Evolutionary conservation across 2,113 vertebrate species (phyloP).

Genomic region (Sakesphorus luctuosus): DNA sequence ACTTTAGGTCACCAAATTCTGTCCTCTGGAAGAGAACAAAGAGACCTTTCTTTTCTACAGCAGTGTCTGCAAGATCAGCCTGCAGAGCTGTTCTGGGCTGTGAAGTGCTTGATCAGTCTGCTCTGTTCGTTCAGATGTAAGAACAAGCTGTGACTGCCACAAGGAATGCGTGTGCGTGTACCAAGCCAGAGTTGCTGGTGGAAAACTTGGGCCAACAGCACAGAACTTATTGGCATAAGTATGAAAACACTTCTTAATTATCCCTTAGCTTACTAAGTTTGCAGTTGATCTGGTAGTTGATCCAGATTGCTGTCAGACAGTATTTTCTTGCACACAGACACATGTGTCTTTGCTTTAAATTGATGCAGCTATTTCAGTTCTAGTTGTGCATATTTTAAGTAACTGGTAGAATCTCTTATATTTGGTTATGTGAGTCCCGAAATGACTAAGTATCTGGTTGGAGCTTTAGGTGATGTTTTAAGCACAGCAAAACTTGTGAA

Average conservation of each 20-base stretch:
- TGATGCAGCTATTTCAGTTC: constrained; percentile 29
- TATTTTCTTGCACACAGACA: constrained; percentile 60
- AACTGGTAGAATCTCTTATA: background rate
- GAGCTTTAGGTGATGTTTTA: background rate
- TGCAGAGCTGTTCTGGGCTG: background rate
- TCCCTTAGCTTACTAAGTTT: constrained; percentile 60
- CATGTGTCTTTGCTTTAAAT: constrained; percentile 63
- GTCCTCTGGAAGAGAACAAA: background rate
- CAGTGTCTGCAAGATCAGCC: background rate
- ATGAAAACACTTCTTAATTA: background rate
- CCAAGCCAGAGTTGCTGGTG: background rate
- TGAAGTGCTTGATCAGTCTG: background rate
- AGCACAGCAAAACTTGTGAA: background rate
- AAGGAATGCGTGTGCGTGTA: background rate
- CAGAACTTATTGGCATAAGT: background rate
- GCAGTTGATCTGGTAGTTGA: constrained; percentile 54
- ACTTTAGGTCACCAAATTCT: background rate
- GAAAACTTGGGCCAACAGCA: background rate
- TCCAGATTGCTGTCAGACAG: constrained; percentile 56
- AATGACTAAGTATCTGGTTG: background rate
- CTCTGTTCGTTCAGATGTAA: background rate
- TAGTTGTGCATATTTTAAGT: constrained; percentile 51
- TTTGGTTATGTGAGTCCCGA: background rate
- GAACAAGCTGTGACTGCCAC: background rate
- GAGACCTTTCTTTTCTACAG: background rate